These are phyloP conservation scores for Spinus pinus DNA, from an alignment of 2,797 vertebrate genomes.

Conservation along the genomic window DNA sequence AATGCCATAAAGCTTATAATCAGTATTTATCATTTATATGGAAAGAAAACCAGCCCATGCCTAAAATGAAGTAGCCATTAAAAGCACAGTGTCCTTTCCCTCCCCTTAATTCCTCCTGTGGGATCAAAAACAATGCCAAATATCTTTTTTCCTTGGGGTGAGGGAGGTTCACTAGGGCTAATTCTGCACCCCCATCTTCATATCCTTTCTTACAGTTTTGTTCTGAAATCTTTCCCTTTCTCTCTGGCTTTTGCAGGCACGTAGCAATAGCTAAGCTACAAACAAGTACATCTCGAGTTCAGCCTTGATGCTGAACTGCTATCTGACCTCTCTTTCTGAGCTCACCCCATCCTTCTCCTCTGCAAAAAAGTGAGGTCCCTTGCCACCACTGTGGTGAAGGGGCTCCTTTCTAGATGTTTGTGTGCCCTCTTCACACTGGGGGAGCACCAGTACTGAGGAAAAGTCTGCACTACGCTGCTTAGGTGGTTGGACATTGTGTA, in stretches of 20 bases:
- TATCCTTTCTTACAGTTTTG: neutral
- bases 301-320: neutral
- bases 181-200: neutral
- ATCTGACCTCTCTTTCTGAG: neutral
- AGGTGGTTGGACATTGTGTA: neutral
- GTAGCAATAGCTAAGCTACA: neutral
- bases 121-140: neutral
- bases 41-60: neutral
- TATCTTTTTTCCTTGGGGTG: neutral
- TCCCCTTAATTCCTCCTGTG: neutral
- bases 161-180: neutral
- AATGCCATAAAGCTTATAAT: neutral
- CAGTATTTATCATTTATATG: neutral
- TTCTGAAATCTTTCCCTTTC: neutral
- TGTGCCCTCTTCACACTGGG: neutral
- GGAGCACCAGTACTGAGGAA: fast-evolving
- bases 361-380: neutral
- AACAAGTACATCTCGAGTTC: neutral
- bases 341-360: fast-evolving
- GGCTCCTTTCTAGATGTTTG: fast-evolving
- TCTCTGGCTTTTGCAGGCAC: neutral
- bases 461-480: neutral
- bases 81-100: neutral
- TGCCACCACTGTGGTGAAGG: neutral
- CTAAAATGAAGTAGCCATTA: neutral